Percentiles rank a stretch among this genome's conserved stretches.
Evolutionary conservation across 2,888 invertebrate species (phyloP).

Genomic region (Galerucella calmariensis): DNA sequence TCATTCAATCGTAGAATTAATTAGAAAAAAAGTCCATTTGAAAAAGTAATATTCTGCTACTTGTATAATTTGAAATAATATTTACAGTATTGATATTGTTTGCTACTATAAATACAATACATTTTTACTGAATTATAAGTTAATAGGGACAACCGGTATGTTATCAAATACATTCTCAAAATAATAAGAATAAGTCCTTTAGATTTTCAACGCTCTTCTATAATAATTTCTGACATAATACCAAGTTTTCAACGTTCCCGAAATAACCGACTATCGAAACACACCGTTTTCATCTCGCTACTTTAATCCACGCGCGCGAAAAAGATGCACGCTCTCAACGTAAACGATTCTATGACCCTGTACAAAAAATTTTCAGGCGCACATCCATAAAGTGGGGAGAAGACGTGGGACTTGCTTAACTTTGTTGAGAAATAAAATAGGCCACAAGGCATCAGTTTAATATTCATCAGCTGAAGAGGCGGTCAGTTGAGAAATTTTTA

Average conservation of each 20-base stretch:
- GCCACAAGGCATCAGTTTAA: constrained; percentile 46
- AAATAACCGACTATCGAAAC: constrained; percentile 52
- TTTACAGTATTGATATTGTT: too few relatives aligned
- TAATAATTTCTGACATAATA: constrained; percentile 53
- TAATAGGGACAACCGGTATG: not conserved
- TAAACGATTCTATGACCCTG: constrained; percentile 30
- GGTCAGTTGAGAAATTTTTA: constrained; percentile 40
- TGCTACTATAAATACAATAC: too few relatives aligned
- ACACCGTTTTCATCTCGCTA: constrained; percentile 23
- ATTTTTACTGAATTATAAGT: not conserved
- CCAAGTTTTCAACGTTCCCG: constrained; percentile 50
- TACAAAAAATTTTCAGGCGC: constrained; percentile 34
- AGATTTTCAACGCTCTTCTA: constrained; percentile 26
- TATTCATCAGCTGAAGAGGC: constrained; percentile 34
- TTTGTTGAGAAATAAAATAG: constrained; percentile 48
- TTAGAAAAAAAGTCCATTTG: too few relatives aligned
- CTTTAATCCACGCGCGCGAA: constrained; percentile 18
- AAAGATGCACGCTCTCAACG: constrained; percentile 26
- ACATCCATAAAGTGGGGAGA: constrained; percentile 42
- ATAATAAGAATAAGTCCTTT: constrained; percentile 5
- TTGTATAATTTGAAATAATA: too few relatives aligned
- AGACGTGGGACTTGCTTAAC: constrained; percentile 51
- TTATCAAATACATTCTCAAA: not conserved
- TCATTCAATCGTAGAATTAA: too few relatives aligned
- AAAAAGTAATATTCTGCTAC: too few relatives aligned